These are phyloP conservation scores for Anaspis maculata DNA, from an alignment of 2,888 invertebrate genomes.

Conservation along the genomic window DNA sequence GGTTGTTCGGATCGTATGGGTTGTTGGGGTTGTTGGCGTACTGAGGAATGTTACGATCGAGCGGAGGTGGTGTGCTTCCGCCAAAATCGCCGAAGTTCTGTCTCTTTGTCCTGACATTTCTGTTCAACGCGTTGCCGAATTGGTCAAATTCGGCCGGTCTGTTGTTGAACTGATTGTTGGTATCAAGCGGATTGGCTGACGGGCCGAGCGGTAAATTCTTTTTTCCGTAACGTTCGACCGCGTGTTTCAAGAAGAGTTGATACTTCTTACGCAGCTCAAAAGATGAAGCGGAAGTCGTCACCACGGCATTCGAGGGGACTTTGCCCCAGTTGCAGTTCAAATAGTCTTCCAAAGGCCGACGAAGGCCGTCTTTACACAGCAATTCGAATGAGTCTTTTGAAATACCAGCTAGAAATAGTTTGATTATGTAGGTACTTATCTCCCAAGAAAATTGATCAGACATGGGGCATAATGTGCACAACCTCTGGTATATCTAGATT, in stretches of 20 bases:
- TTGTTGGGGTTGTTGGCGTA: constrained; percentile 12
- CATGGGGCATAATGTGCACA: too few relatives aligned
- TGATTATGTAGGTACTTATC: too few relatives aligned
- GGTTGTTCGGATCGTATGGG: constrained; percentile 9
- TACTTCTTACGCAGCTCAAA: constrained; percentile 50
- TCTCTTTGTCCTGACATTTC: constrained; percentile 23
- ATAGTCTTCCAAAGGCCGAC: constrained; percentile 60
- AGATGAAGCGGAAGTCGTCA: constrained; percentile 73
- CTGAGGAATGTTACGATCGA: constrained; percentile 23
- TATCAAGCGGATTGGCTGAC: neutral
- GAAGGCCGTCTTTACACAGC: constrained; percentile 70
- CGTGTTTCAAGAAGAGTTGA: constrained; percentile 57
- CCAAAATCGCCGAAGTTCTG: constrained; percentile 19
- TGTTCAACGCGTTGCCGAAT: constrained; percentile 9
- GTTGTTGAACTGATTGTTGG: constrained; percentile 12
- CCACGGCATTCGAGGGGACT: constrained; percentile 75
- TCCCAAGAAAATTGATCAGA: too few relatives aligned
- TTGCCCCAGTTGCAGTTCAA: constrained; percentile 77
- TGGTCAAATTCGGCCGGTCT: constrained; percentile 7
- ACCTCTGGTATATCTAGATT: too few relatives aligned
- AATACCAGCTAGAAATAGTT: constrained; percentile 49
- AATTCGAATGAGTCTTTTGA: constrained; percentile 67
- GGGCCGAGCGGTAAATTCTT: neutral
- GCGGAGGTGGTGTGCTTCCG: too few relatives aligned
- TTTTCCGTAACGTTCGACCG: constrained; percentile 42